Conservation (phyloP, 2,113 vertebrate species). For the Caracal caracal region DNA sequence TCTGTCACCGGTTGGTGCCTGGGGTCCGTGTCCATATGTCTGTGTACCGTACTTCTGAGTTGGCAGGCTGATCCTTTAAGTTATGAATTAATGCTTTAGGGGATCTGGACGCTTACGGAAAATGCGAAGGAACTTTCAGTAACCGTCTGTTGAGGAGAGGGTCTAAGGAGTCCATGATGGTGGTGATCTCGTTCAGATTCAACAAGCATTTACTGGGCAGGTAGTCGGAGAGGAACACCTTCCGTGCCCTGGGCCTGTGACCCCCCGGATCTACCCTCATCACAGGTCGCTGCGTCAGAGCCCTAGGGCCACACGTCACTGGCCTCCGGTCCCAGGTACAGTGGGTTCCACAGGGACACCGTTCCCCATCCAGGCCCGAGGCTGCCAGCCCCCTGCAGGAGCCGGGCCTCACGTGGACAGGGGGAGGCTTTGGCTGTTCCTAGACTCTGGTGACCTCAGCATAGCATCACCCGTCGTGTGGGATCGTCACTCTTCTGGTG, state of each 20-base stretch:
- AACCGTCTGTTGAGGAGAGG: not conserved
- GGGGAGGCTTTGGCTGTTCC: not conserved
- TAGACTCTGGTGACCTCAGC: not conserved
- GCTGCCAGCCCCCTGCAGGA: not conserved
- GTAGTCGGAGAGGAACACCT: no score
- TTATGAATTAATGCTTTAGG: not conserved
- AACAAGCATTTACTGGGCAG: accelerated
- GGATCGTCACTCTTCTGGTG: accelerated
- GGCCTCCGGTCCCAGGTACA: no score
- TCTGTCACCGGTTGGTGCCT: accelerated
- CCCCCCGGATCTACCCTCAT: not conserved
- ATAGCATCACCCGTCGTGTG: accelerated
- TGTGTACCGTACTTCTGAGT: accelerated
- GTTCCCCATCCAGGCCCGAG: accelerated
- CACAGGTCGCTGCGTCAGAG: accelerated
- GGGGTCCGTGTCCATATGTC: accelerated
- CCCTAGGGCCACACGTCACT: not conserved
- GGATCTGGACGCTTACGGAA: not conserved
- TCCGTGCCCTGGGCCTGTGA: accelerated
- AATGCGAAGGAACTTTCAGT: not conserved
- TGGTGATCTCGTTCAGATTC: accelerated
- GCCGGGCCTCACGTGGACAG: accelerated
- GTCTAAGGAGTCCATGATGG: not conserved
- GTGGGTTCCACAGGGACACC: not conserved
- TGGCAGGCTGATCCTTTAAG: not conserved